phyloP scores from a whole-genome alignment of 1,140 invertebrate genomes.

The Pseudomyrmex concolor region DNA sequence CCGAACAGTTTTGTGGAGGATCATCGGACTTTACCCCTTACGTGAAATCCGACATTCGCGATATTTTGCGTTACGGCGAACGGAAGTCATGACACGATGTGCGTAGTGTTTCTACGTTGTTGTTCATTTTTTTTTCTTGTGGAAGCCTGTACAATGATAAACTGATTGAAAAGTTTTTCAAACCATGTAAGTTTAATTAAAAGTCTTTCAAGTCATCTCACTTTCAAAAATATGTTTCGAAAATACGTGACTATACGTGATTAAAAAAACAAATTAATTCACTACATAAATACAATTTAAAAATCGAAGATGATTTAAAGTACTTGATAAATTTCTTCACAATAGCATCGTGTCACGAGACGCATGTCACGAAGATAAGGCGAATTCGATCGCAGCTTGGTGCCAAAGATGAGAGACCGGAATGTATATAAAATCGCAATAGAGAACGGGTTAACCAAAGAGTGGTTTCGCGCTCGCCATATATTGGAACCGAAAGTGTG shows the following conservation, averaged over 20 bases:
- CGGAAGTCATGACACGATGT: background rate
- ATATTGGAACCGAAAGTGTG: constrained; percentile 36
- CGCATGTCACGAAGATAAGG: constrained; percentile 52
- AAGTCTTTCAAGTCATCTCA: too few relatives aligned
- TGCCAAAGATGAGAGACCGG: constrained; percentile 82
- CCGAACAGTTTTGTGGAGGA: constrained; percentile 76
- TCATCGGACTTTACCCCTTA: constrained; percentile 77
- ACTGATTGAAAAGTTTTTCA: too few relatives aligned
- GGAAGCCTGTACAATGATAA: background rate
- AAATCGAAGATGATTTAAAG: too few relatives aligned
- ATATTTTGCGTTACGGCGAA: background rate
- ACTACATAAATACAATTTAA: too few relatives aligned
- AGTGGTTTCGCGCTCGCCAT: constrained; percentile 68
- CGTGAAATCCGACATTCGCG: constrained; percentile 64
- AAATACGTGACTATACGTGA: too few relatives aligned
- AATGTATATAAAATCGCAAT: constrained; percentile 72
- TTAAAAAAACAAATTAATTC: too few relatives aligned
- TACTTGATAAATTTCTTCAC: constrained; percentile 37
- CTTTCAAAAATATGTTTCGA: too few relatives aligned
- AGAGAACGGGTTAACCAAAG: constrained; percentile 79
- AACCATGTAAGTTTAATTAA: too few relatives aligned
- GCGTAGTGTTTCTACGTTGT: background rate
- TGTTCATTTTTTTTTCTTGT: background rate
- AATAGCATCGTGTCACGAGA: constrained; percentile 52
- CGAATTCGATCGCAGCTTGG: constrained; percentile 73